Base-by-base conservation (phyloP, 2,797 vertebrate genomes). In the Ctenopoma kingsleyae region DNA sequence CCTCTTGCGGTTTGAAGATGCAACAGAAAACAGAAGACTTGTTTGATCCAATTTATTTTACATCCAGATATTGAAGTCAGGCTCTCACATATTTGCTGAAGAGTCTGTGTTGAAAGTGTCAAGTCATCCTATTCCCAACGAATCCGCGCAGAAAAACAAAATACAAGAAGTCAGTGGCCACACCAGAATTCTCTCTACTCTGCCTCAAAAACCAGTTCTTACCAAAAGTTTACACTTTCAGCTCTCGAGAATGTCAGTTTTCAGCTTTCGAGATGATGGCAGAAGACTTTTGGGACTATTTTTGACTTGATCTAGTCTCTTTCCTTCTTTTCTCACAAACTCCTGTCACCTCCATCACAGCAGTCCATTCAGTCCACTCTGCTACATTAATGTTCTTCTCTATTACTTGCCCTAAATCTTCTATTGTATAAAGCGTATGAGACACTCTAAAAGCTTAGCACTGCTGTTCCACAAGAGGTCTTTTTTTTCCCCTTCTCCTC, bases 11-110 rank as follows among this genome's bases (percentile, higher is more conserved):
- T 72, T 80, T 84, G 51, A 81, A 70, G 76, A 81, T 74, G 56
- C 63, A 57, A 70, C 17, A 12, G 50, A 51, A 67, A 67, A 76
- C 48, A 59, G 20, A 49, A n/a, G 25, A 49, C 22, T 60, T 19
- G 36, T 80, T 89, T 82, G 74, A 85, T 82, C 58, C 55, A 32
- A 74, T 80, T 76, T 74, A 78, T 75, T 78, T 54, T 64, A 82
- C 74, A 56, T 70, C 8, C 41, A 0, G 11, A 51, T 68, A 78
- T 73, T 67, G 46, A 82, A 78, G 67, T 67, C 58, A 72, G 20
- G 17, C 35, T 63, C 59, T 71, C 13, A n/a, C 41, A 13, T 71
- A 56, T 83, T 51, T 78, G 57, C 57, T 50, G 35, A 46, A n/a
- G 36, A 51, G 47, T 62, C 27, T 72, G 40, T 35, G 50, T 57